Base-by-base conservation (phyloP, 37 sponge, comb jelly and placozoan species). In the Chondrilla cf. caribensis region DNA sequence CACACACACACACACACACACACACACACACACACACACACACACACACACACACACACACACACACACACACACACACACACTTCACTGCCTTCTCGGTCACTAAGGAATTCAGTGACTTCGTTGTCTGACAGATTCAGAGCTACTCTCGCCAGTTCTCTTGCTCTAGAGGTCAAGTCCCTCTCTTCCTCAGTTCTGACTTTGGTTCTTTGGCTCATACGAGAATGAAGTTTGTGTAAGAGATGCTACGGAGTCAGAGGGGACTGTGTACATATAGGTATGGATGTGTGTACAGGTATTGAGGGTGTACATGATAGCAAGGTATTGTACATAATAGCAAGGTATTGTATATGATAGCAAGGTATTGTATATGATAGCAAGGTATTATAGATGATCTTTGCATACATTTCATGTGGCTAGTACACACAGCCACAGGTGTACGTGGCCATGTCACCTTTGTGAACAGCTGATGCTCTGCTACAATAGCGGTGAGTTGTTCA, bases 121-220 rank as follows among this genome's bases (percentile, higher is more conserved):
- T 86, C 87, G 14, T 38, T 29, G 54, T 86, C 87, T 11, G 87
- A 82, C 26, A 86, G 67, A 47, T 82, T 72, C 43, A 86, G 81
- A 22, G 87, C 60, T 58, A 21, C 36, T 22, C 43, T 36, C 17
- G 87, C 87, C 35, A 86, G 79, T 38, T 86, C 51, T 58, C 82
- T 86, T 22, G 76, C 82, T 67, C 82, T 43, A 28, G 42, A 14
- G 18, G 38, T 73, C 29, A 62, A 62, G 18, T 15, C 15, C 29
- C 15, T 62, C 51, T 47, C 51, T 47, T 47, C 51, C 11, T 6
- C 6, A 6, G 11, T 47, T 11, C 11, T 47, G 9, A 47, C 51
- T 14, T 47, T 14, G 11, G 6, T 11, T 11, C 51, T 47, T 47
- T 47, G 51, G 9, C 51, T 6, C 51, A 47, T 11, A 47, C 51